Evolutionary conservation across 2,888 invertebrate genomes (phyloP), one percentile per base, ranked within the genome.

Genomic region (Drosophila bunnanda): DNA sequence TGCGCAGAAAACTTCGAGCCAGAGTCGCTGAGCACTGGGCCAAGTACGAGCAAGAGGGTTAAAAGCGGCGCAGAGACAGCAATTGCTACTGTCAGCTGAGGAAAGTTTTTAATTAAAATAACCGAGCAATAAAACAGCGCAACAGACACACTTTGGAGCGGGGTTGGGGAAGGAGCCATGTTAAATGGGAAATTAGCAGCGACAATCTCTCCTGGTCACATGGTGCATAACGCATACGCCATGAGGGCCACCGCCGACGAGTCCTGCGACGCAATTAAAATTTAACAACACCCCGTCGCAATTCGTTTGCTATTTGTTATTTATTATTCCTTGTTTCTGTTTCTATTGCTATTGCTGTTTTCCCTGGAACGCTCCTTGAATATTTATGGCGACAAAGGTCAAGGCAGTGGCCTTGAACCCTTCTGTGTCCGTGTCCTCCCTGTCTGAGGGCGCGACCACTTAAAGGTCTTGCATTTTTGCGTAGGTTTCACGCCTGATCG

Each of bases 41-140:
- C 38, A 38, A 61, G 44, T 17, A 41, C 52, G 52, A 44, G 30
- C 20, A 43, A 48, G 20, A 36, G 32, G 58, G 32, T 34, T 54
- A 28, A 34, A 44, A 22, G 54, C 34, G 28, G 17, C 39, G 28
- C 10, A 54, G 52, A 13, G 15, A 46, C 13, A 44, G 50, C 75
- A 81, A 70, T 83, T 81, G 87, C 70, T 71, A 80, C 74, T 83
- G 82, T 80, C 82, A 76, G 76, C 76, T 68, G 80, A 59, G 61
- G 64, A 87, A 87, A 87, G 82, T 88, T 88, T 88, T 87, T 87
- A 87, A 87, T 88, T 87, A 87, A 87, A 87, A 87, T 87, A 88
- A 82, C 80, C 80, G 65, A 76, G 86, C 88, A 83, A 86, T 83
- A 88, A 88, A 86, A 80, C 70, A 77, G 77, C 74, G 71, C 76